Evolutionary conservation across 2,797 vertebrate genomes (phyloP), one percentile per base, ranked within the genome.

Genomic region (Morelia viridis): DNA sequence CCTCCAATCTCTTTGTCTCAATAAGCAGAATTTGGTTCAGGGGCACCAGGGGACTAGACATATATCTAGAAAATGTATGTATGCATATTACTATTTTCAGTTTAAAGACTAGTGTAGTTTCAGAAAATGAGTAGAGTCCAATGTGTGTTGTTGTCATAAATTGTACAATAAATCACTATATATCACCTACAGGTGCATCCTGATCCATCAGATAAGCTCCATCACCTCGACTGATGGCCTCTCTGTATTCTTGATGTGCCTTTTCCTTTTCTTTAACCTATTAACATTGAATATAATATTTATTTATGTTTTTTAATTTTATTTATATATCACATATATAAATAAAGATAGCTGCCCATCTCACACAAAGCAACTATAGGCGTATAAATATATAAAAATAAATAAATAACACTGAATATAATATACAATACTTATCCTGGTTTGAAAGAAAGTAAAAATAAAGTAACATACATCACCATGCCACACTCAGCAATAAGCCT

Each of bases 151-250:
- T 65, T 90, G 89, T 87, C 85, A 58, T 85, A 56, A 7, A 57
- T 46, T 88, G 31, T 50, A 46, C 28, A 5, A 11, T 50, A 89
- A 65, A 84, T 56, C 4, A 15, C 0, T 0, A 19, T 31, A 10
- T 85, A 58, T 62, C 80, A 96, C 98, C 0, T 97, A 99, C 98
- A 0, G 98, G 98, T 28, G 97, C 96, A n/a, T 98, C 98, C 96
- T 99, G 98, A 96, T 99, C 98, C 98, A 99, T 98, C 57, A 99
- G 96, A 92, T 99, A 99, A 11, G 98, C 98, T 24, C 98, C 98
- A 6, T 99, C 98, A 12, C 98, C 98, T 93, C 96, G 96, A 85
- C 96, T 96, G 64, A 99, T 88, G 0, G 98, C 98, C 91, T 97
- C 95, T 76, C 91, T 96, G 96, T 99, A 99, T 90, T 98, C 97